Evolutionary conservation across 30 jellyfish, hydroid and myxozoan species (phyloP), one percentile per base, ranked within the genome.

Genomic region (Cassiopea andromeda): DNA sequence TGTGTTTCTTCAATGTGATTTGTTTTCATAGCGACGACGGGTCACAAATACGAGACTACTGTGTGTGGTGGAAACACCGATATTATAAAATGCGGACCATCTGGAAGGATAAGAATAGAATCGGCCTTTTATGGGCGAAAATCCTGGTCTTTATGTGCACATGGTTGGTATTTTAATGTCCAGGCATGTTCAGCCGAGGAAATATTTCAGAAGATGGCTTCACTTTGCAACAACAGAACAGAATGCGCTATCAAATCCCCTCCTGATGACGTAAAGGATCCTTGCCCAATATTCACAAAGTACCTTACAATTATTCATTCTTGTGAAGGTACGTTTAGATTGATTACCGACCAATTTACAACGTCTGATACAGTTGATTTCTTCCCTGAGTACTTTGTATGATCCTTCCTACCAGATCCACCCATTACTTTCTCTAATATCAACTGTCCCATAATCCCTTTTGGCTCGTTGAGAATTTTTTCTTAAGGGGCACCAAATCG

Each of bases 51-150:
- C 17, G 79, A 76, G 18, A 79, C 91, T 47, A 75, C 89, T 14
- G 80, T 87, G 27, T 95, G 99, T 74, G 97, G 91, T 48, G 73
- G 82, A 5, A 79, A 46, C 74, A 8, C 84, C 46, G 58, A 50
- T 6, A 77, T 49, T 1, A 48, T 95, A 44, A 13, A 60, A 50
- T 95, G 99, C 73, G 84, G 91, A 44, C 84, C 87, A 13, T 98
- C 97, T 1, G 75, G 93, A 14, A 78, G 76, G 17, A 83, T 95
- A 58, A 73, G 71, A 16, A 88, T 95, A 18, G 68, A 73, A 75
- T 49, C 94, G 0, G 98, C 98, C 19, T 82, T 84, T 78, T 95
- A 89, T 78, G 99, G 99, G 0, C 93, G 99, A 57, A 60, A 66
- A 44, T 54, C 83, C 70, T 91, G 90, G 90, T 83, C 88, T 48